Base-by-base conservation (phyloP, 2,888 invertebrate species). In the Cheilosia scutellata region DNA sequence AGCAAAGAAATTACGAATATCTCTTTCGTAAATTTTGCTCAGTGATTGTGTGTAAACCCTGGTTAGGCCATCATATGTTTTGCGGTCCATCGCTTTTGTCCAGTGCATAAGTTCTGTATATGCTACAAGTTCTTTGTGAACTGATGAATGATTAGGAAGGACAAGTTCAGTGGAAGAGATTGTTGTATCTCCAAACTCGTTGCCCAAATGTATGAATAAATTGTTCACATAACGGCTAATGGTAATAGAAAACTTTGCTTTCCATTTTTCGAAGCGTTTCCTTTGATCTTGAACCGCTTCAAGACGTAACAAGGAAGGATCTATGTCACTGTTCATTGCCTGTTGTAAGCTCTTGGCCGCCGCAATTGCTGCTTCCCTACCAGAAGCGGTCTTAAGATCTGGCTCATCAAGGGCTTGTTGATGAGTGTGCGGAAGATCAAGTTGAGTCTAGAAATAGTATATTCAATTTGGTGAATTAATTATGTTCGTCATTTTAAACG, bases 91-190 rank as follows among this genome's bases (percentile, higher is more conserved):
- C 31, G 95, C 95, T 92, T 97, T 97, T 70, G 97, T 94, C 96
- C 98, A 97, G 90, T 96, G 96, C 97, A 98, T 97, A 87, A 98
- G 94, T 88, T 97, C 97, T 37, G 96, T 95, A 91, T 98, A 98
- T 20, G 96, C 96, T 89, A 95, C 94, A 84, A 99, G 94, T 91
- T 98, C 97, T 76, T 95, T 95, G 93, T 98, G 98, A 88, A 97
- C 96, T 58, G 95, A 94, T 87, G 94, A 94, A 90, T 97, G 96
- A 88, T 96, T 95, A 0, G 97, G 96, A 88, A 98, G 93, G 37
- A 94, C 94, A 71, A 97, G 93, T 51, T 95, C 95, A 7, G 89
- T 90, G 60, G 88, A 90, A 9, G 90, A 89, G 42, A 89, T 37
- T 7, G 90, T 89, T 74, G 82, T 89, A 89, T 96, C 96, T 0